These are phyloP conservation scores for Pongo abelii DNA, from an alignment of 2,113 vertebrate genomes.

Conservation along the genomic window DNA sequence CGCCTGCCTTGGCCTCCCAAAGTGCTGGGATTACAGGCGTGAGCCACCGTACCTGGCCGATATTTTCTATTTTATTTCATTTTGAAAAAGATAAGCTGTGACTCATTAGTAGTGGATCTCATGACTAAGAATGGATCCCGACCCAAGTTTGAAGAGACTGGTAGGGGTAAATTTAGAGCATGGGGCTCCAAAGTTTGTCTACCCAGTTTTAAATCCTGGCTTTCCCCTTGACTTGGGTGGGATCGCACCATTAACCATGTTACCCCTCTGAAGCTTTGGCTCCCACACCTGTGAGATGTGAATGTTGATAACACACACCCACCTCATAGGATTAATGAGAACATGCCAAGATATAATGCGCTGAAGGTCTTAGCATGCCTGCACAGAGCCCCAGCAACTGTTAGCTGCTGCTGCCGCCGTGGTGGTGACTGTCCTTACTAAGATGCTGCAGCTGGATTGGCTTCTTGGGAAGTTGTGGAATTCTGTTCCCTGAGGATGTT, in stretches of 20 bases:
- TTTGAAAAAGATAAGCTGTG: neutral
- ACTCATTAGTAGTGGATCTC: neutral
- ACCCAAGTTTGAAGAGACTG: neutral
- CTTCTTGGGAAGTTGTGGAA: neutral
- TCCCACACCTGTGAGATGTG: neutral
- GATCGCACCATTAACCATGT: neutral
- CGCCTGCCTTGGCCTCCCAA: too few species aligned
- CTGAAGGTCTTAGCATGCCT: rapidly evolving
- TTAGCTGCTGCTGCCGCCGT: neutral
- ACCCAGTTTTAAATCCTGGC: neutral
- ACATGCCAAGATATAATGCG: rapidly evolving
- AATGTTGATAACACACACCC: rapidly evolving
- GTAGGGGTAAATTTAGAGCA: neutral
- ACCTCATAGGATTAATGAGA: neutral
- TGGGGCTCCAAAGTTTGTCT: neutral
- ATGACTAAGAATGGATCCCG: neutral
- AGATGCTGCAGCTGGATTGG: neutral
- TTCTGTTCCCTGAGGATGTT: neutral
- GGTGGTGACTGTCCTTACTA: too few species aligned
- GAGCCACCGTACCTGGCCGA: too few species aligned
- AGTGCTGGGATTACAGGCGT: too few species aligned
- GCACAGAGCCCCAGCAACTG: rapidly evolving
- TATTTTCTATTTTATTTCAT: neutral
- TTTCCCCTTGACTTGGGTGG: neutral
- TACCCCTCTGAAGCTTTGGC: neutral